Evolutionary conservation across 2,113 vertebrate genomes (phyloP).

Genomic region (Hypocryptadius cinnamomeus): DNA sequence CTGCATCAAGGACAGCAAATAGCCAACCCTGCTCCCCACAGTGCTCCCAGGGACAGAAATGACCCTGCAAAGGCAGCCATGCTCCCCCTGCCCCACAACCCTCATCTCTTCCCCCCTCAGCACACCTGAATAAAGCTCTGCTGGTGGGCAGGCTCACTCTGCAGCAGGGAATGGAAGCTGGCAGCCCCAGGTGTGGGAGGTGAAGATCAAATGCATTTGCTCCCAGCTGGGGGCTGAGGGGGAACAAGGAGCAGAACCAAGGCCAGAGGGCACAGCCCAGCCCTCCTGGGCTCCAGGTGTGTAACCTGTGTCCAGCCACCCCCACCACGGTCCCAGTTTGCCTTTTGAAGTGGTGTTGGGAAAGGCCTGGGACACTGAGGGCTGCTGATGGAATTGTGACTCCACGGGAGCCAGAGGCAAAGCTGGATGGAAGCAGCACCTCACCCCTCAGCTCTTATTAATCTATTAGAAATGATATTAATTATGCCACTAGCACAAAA

Average conservation of each 20-base stretch:
- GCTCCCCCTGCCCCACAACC: neutral
- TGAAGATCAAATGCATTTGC: neutral
- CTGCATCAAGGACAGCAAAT: accelerated
- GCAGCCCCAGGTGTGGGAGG: neutral
- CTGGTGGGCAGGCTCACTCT: accelerated
- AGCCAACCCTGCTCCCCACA: neutral
- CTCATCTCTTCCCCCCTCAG: neutral
- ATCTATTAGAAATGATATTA: neutral
- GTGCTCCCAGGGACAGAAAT: neutral
- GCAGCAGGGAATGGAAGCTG: neutral
- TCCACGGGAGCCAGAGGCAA: neutral
- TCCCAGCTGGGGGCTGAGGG: neutral
- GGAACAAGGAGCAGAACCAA: neutral
- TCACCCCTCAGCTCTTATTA: neutral
- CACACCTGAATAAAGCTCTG: neutral
- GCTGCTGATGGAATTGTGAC: neutral
- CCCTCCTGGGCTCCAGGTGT: accelerated
- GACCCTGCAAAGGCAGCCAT: accelerated
- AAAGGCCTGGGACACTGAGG: neutral
- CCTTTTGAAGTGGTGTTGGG: neutral
- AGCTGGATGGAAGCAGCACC: neutral
- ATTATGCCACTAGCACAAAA: neutral
- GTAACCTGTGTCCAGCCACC: neutral
- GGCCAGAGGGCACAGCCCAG: neutral
- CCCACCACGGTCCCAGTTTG: accelerated